A percentile compares a stretch with the other conserved stretches of the same genome.
Conservation (phyloP, 2,113 vertebrate genomes). For the Balaenoptera acutorostrata region DNA sequence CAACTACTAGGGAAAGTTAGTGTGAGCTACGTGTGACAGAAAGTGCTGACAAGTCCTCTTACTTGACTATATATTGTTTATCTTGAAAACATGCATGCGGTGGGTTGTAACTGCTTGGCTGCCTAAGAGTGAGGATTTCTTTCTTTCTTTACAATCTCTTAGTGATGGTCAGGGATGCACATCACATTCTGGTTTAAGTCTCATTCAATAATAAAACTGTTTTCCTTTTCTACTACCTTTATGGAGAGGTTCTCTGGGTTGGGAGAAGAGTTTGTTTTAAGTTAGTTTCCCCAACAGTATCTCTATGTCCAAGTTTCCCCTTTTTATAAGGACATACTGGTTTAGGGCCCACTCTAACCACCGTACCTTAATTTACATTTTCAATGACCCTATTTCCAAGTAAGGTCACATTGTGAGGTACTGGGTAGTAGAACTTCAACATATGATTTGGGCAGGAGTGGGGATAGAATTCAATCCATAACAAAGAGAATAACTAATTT, state of each 20-base stretch:
- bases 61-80: background rate
- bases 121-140: background rate
- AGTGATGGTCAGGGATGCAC: rapidly evolving
- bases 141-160: background rate
- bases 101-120: background rate
- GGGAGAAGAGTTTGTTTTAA: background rate
- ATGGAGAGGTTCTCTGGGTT: background rate
- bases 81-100: background rate
- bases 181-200: background rate
- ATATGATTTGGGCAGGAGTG: background rate
- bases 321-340: background rate
- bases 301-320: background rate
- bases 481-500: background rate
- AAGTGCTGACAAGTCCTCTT: background rate
- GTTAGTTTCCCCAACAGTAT: background rate
- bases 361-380: background rate
- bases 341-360: background rate
- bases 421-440: background rate
- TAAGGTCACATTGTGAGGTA: background rate
- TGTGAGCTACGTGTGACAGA: background rate
- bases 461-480: background rate
- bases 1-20: background rate
- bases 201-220: background rate
- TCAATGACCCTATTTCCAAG: background rate
- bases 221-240: background rate